phyloP scores from a whole-genome alignment of 2,888 invertebrate species.

The Quadroppia sp. region DNA sequence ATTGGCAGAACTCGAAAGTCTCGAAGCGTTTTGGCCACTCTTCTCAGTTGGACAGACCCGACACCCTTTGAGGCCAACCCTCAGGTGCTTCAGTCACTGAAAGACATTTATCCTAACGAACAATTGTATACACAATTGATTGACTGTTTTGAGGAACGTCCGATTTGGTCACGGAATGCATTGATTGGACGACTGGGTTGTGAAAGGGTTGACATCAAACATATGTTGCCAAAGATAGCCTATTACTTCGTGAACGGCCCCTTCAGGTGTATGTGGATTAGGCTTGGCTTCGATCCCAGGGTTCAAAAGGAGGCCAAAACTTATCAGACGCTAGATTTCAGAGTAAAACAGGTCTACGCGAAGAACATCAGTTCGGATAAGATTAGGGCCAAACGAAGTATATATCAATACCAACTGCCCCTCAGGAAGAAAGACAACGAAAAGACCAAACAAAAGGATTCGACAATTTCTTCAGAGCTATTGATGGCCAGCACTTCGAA shows the following conservation, averaged over 20 bases:
- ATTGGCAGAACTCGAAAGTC: constrained; percentile 39
- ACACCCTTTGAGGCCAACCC: constrained; percentile 35
- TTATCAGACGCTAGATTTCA: constrained; percentile 83
- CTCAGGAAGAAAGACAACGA: constrained; percentile 43
- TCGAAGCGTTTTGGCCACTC: constrained; percentile 24
- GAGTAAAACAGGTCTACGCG: constrained; percentile 46
- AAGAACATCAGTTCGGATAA: constrained; percentile 47
- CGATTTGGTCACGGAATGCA: constrained; percentile 81
- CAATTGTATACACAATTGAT: constrained; percentile 44
- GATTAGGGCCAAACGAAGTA: constrained; percentile 58
- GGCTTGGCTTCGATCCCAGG: constrained; percentile 80
- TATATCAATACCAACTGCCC: constrained; percentile 55
- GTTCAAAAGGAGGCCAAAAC: constrained; percentile 69
- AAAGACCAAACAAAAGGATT: constrained; percentile 11
- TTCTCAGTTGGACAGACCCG: constrained; percentile 34
- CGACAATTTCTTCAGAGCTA: constrained; percentile 24
- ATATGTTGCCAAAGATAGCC: constrained; percentile 74
- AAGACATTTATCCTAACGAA: neutral
- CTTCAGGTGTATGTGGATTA: constrained; percentile 86
- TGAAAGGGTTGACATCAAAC: constrained; percentile 59
- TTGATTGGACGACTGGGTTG: constrained; percentile 56
- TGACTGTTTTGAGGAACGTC: constrained; percentile 74
- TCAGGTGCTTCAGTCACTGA: constrained; percentile 1
- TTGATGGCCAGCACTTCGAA: constrained; percentile 32
- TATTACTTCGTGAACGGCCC: constrained; percentile 85